Conservation (phyloP, 2,797 vertebrate species). For the Toxotes lorentzi region DNA sequence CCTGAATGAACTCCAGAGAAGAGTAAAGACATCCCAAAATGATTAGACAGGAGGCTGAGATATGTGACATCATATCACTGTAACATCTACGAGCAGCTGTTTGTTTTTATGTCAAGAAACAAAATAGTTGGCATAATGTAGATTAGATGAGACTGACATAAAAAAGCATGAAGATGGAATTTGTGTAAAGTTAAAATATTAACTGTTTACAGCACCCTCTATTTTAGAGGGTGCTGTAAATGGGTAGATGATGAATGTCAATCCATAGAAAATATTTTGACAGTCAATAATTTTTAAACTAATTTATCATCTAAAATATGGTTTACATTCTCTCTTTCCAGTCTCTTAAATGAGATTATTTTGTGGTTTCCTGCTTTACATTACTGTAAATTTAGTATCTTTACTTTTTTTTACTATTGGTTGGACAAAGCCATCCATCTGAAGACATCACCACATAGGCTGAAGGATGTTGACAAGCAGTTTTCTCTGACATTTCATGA, state of each 20-base stretch:
- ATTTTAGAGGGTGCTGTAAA: too few species aligned
- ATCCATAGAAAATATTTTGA: neutral
- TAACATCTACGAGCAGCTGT: neutral
- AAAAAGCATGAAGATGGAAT: neutral
- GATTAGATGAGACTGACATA: neutral
- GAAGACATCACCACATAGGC: neutral
- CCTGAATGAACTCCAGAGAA: neutral
- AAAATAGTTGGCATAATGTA: neutral
- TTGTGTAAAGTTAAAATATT: neutral
- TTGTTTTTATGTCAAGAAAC: constrained; percentile 4
- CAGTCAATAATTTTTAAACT: neutral
- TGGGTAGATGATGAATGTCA: too few species aligned
- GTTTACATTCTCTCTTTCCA: neutral
- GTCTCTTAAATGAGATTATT: neutral
- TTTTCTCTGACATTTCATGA: neutral
- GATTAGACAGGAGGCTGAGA: neutral
- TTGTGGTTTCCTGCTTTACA: neutral
- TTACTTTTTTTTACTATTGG: neutral
- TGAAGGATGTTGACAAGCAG: neutral
- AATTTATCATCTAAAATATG: neutral
- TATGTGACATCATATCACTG: neutral
- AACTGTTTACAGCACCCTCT: too few species aligned
- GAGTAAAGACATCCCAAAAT: neutral
- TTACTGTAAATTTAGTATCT: neutral
- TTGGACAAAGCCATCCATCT: neutral